Evolutionary conservation across 2,797 vertebrate genomes (phyloP), one percentile per base, ranked within the genome.

Genomic region (Sebastes goodei): DNA sequence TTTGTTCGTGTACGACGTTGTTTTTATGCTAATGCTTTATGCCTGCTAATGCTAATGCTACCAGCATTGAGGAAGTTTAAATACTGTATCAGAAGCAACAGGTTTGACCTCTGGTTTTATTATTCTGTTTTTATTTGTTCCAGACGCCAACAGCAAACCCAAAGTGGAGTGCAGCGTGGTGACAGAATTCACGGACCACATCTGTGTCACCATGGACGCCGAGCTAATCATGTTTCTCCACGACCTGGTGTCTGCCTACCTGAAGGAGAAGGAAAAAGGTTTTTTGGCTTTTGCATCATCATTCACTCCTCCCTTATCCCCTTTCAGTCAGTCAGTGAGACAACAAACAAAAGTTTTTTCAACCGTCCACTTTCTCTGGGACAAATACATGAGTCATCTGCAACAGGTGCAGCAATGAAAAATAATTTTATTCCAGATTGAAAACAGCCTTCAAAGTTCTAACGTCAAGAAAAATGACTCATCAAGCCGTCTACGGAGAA

Each of bases 191-290:
- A 99, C 98, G 0, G 98, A 99, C 93, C 99, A 99, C 93, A 99
- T 99, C 72, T 99, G 99, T 60, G 99, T 99, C 80, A 99, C 99
- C 32, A 99, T 99, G 98, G 99, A 99, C 74, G 99, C 99, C 0
- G 99, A 99, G 92, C 89, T 99, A 76, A 99, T 99, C 91, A 99
- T 99, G 98, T 99, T 99, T 88, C 96, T 99, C 14, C 99, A 99
- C n/a, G 99, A 99, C 88, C 93, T 99, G 89, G 99, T 99, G 75
- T 99, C 99, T 1, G 99, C 99, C 72, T 99, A 99, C 87, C 95
- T 99, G 74, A 99, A 99, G 94, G 99, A 99, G 92, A 99, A 99
- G 88, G 98, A 99, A 89, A 99, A 99, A 96, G 99, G 99, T 99
- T 75, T 30, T 30, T 12, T 42, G 5, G 15, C n/a, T 35, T n/a